Base-by-base conservation (phyloP, 2,797 vertebrate species). In the Anableps anableps region DNA sequence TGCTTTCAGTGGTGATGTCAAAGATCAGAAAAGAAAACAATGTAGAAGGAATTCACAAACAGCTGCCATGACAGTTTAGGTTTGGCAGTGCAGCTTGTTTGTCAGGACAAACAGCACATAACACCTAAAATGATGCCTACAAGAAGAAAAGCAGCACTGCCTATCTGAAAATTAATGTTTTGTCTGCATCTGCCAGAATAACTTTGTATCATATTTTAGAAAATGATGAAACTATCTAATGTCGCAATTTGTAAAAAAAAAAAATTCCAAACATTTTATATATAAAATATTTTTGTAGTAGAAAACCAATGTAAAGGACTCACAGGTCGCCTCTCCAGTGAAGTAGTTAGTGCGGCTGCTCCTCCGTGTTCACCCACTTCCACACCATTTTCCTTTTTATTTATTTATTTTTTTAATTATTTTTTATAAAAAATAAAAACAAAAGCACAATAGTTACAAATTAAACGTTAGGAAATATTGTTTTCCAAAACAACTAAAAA, bases 321-420 rank as follows among this genome's bases (percentile, higher is more conserved):
- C 81, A 93, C 93, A 23, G 84, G 62, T 82, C 82, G 47, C 74
- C 90, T 88, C 2, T 90, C 89, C 1, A 17, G 19, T 26, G 36
- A 26, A 68, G 50, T 68, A 11, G 72, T 51, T 71, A 36, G 19
- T 8, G 55, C 0, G 6, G 50, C 79, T 3, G 75, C 23, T 83
- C n/a, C 50, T 76, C 11, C 83, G 0, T 26, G 17, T 0, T 29
- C 55, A 2, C 10, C 71, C 4, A 11, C 58, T 26, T 73, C 84
- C 76, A 26, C 76, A 0, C 38, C 77, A 8, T 43, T 82, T 47
- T 82, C 83, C 89, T 89, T 45, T 45, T 34, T 36, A 5, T 31
- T 60, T 2, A 10, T 11, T 55, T 6, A n/a, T 55, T 38, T 66
- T 38, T 68, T 23, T 38, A 26, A 2, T 55, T 23, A 7, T 8